These are phyloP conservation scores for Dryobotodes eremita DNA, from an alignment of 2,888 invertebrate genomes.

Conservation along the genomic window DNA sequence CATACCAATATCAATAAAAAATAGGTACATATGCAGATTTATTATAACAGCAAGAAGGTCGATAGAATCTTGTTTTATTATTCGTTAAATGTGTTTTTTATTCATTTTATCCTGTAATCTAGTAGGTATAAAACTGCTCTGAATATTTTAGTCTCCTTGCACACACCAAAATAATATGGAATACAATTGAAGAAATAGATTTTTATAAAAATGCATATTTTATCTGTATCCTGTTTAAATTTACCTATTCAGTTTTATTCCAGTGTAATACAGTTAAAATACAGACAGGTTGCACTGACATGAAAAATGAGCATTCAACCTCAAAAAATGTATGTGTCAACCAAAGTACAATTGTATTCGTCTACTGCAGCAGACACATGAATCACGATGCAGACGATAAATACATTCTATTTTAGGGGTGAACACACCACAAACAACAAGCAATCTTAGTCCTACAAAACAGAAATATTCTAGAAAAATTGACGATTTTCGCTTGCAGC, in stretches of 20 bases:
- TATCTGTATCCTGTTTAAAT: not conserved
- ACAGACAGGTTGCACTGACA: slow-evolving; percentile 69
- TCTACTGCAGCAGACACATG: slow-evolving; percentile 88
- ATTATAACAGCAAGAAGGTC: slow-evolving; percentile 9
- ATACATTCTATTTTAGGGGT: slow-evolving; percentile 83
- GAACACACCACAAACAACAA: slow-evolving; percentile 72
- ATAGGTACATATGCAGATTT: slow-evolving; percentile 20
- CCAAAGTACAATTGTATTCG: slow-evolving; percentile 84
- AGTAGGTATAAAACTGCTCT: slow-evolving; percentile 7
- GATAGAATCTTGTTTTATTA: slow-evolving; percentile 27
- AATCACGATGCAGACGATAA: slow-evolving; percentile 87
- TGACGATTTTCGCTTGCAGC: slow-evolving; percentile 71
- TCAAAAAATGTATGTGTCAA: slow-evolving; percentile 75
- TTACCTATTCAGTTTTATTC: slow-evolving; percentile 30
- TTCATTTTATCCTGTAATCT: slow-evolving; percentile 27
- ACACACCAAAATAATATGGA: slow-evolving; percentile 15
- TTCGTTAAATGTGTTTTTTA: slow-evolving; percentile 48
- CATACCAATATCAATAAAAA: not conserved
- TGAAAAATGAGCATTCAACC: slow-evolving; percentile 74
- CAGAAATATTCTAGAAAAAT: slow-evolving; percentile 12
- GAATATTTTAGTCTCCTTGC: slow-evolving; percentile 32
- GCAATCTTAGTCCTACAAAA: slow-evolving; percentile 70
- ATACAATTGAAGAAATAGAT: not conserved
- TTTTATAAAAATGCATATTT: slow-evolving; percentile 22
- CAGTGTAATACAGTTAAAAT: slow-evolving; percentile 32